Evolutionary conservation across 2,113 vertebrate genomes (phyloP), one percentile per base, ranked within the genome.

Genomic region (Desmodus rotundus): DNA sequence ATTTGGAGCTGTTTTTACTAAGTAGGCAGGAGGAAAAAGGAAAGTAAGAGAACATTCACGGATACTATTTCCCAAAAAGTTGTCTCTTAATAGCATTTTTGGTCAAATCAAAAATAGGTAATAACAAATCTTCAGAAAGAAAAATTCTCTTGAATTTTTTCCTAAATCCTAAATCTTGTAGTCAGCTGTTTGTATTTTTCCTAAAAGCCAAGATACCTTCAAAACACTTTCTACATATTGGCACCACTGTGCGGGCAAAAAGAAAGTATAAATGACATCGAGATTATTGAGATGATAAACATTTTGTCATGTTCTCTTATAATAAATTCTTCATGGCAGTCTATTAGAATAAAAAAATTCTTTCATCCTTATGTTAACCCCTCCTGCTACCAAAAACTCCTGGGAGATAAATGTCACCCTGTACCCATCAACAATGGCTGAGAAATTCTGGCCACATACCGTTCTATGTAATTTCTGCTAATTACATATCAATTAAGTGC

Each of bases 41-140:
- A 58, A 94, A 85, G 9, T 82, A 87, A 68, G 13, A 78, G 38
- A 96, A 28, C 3, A 80, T 89, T 92, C 76, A 84, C 83, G 54
- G 77, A 81, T 86, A 88, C n/a, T 78, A 43, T 54, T 94, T 95
- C 28, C 93, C 68, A 92, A 58, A 87, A 93, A 54, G 22, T 78
- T 95, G 20, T 56, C 87, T 93, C 91, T 83, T 33, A 84, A 72
- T 5, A 77, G 19, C 7, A 50, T 36, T 94, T 83, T 82, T 76
- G n/a, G 63, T 89, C 83, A 94, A 68, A 78, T 83, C 43, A 93
- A 94, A 82, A 31, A 63, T 19, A 91, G 12, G 8, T 63, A 94
- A 7, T 20, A 67, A 28, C 54, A 89, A 36, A 68, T 84, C 61
- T 92, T 77, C 68, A 94, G 36, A 72, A 85, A 84, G 19, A 70